These are phyloP conservation scores for Trachelus troglodyta DNA, from an alignment of 2,888 invertebrate genomes.

Conservation along the genomic window DNA sequence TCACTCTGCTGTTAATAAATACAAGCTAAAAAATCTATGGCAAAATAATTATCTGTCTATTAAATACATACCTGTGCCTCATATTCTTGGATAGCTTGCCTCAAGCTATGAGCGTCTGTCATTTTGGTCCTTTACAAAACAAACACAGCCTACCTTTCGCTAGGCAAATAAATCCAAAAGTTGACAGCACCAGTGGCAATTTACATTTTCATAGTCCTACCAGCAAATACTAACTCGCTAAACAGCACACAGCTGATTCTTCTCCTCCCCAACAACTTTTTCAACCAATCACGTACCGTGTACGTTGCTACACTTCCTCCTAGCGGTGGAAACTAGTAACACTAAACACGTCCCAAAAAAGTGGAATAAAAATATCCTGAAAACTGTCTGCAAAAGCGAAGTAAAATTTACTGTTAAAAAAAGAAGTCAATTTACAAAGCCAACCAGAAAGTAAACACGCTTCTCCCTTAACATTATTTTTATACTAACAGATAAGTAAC, in stretches of 20 bases:
- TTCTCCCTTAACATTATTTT: not conserved
- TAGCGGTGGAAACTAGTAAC: not conserved
- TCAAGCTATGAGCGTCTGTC: slow-evolving; percentile 47
- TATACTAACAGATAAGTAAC: not conserved
- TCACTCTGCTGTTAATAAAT: not conserved
- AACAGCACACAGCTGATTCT: not conserved
- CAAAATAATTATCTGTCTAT: not conserved
- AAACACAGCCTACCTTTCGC: not conserved
- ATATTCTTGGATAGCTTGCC: slow-evolving; percentile 51
- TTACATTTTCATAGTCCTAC: not conserved
- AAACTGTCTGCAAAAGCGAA: not conserved
- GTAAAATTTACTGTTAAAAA: not conserved
- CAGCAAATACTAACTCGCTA: not conserved
- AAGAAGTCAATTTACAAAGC: not conserved
- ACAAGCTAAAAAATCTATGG: not conserved
- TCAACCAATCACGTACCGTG: not conserved
- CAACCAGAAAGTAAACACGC: not conserved
- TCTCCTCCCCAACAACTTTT: not conserved
- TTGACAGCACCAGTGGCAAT: not conserved
- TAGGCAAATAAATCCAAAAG: not conserved
- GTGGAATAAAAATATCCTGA: no score
- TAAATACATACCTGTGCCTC: slow-evolving; percentile 49
- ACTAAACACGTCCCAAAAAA: not conserved
- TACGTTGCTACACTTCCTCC: not conserved
- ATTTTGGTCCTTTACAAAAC: slow-evolving; percentile 25